Conservation (phyloP, 2,113 vertebrate genomes). For the Malaclemys terrapin region DNA sequence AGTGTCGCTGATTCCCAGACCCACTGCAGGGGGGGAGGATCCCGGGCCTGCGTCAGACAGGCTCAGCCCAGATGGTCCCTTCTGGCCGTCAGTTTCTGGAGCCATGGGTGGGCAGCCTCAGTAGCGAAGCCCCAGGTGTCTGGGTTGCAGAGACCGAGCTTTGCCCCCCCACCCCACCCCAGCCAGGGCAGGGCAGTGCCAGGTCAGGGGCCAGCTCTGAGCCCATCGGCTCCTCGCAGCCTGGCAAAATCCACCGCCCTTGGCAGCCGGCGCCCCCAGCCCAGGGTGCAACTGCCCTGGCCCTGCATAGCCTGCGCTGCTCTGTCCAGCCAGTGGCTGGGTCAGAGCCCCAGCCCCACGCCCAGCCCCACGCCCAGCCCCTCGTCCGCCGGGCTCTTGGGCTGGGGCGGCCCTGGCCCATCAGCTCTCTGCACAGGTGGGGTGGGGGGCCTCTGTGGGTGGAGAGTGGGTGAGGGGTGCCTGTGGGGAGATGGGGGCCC, state of each 20-base stretch:
- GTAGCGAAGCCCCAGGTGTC: too few relatives aligned
- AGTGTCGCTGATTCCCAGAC: too few relatives aligned
- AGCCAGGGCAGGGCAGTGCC: neutral
- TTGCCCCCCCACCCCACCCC: too few relatives aligned
- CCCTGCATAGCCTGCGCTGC: neutral
- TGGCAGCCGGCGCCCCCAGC: neutral
- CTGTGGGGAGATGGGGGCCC: too few relatives aligned
- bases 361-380: neutral
- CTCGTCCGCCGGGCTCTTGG: accelerated
- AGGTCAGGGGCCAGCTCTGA: neutral
- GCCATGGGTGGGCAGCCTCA: too few relatives aligned
- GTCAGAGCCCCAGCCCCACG: too few relatives aligned
- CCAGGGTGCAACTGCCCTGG: neutral
- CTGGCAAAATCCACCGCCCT: neutral
- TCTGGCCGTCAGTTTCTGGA: too few relatives aligned
- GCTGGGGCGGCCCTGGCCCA: neutral
- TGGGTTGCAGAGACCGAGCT: too few relatives aligned
- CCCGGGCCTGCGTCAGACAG: neutral
- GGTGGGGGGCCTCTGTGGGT: neutral
- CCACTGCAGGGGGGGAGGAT: neutral
- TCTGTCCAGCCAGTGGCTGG: too few relatives aligned
- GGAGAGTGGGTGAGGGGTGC: neutral
- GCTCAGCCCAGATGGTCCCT: too few relatives aligned
- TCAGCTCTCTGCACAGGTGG: neutral
- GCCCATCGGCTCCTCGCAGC: too few relatives aligned